Evolutionary conservation across 2,888 invertebrate genomes (phyloP).

Genomic region (Dyspetes luteomarginatus): DNA sequence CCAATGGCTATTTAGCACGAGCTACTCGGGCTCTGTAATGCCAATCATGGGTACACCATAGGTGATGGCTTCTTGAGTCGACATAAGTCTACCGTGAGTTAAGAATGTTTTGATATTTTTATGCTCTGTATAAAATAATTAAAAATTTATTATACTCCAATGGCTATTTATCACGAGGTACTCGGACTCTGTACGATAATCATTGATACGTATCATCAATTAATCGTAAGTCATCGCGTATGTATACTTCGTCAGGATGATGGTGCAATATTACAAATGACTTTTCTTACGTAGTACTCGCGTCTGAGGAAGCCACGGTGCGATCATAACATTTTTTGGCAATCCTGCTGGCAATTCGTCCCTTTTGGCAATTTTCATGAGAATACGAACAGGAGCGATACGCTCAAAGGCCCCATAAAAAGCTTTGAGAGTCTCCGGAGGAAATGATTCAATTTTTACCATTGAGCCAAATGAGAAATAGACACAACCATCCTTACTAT

Average conservation of each 20-base stretch:
- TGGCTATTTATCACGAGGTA: no score
- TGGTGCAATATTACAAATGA: background rate
- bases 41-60: no score
- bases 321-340: slow-evolving; percentile 77
- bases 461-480: slow-evolving; percentile 81
- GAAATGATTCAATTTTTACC: slow-evolving; percentile 78
- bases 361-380: slow-evolving; percentile 76
- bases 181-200: no score
- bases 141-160: no score
- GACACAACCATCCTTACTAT: slow-evolving; percentile 76
- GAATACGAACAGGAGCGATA: slow-evolving; percentile 77
- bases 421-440: slow-evolving; percentile 65
- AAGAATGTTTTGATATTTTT: slow-evolving; percentile 76
- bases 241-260: background rate
- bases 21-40: no score
- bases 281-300: slow-evolving; percentile 74
- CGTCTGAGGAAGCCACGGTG: slow-evolving; percentile 76
- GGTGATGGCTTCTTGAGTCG: no score
- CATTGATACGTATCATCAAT: no score
- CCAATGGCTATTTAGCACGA: background rate
- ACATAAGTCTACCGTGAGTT: slow-evolving; percentile 78
- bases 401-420: slow-evolving; percentile 75
- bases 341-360: slow-evolving; percentile 74
- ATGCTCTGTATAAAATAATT: slow-evolving; percentile 70
- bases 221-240: no score